Evolutionary conservation across 2,113 vertebrate species (phyloP).

Genomic region (Pangasianodon hypophthalmus): DNA sequence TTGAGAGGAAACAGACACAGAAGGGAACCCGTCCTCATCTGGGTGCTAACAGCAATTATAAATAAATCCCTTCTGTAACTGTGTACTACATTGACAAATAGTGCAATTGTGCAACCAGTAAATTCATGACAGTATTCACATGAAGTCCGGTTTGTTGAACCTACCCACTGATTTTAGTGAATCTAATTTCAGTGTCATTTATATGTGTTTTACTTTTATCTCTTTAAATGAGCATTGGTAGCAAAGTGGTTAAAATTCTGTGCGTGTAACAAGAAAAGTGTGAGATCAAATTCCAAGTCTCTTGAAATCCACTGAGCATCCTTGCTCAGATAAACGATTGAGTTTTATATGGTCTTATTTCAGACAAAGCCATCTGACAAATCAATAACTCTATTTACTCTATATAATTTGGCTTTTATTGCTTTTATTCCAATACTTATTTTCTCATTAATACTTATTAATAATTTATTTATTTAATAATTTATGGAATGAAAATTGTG

Average conservation of each 20-base stretch:
- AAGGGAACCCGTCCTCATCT: too few relatives aligned
- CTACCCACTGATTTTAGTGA: too few relatives aligned
- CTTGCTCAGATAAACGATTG: neutral
- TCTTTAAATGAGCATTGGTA: neutral
- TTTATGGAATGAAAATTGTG: neutral
- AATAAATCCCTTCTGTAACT: too few relatives aligned
- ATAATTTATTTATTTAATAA: neutral
- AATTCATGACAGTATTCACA: too few relatives aligned
- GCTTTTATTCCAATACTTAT: too few relatives aligned
- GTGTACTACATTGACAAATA: too few relatives aligned
- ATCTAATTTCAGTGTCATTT: neutral
- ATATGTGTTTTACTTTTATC: neutral
- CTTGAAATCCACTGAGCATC: neutral
- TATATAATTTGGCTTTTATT: neutral
- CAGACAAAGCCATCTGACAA: neutral
- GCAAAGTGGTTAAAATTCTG: neutral
- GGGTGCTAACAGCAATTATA: too few relatives aligned
- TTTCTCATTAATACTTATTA: neutral
- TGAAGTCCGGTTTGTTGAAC: too few relatives aligned
- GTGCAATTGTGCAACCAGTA: too few relatives aligned
- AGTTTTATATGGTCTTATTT: neutral
- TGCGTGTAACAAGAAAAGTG: neutral
- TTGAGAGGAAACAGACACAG: too few relatives aligned
- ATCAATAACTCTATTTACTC: neutral
- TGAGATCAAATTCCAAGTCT: neutral